Base-by-base conservation (phyloP, 2,888 invertebrate species). In the Heliconius charithonia region DNA sequence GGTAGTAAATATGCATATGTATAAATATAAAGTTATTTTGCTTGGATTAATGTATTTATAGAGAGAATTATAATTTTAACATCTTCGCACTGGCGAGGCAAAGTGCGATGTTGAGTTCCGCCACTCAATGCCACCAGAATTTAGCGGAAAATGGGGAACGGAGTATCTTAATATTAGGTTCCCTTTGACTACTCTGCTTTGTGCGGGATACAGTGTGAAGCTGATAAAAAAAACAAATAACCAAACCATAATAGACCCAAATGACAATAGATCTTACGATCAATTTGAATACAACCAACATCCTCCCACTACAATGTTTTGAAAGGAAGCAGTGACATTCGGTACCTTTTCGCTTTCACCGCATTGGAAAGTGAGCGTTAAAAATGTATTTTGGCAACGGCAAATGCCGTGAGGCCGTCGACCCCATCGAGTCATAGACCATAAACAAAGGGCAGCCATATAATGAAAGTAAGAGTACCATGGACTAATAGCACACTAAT, bases 351-450 rank as follows among this genome's bases (percentile, higher is more conserved):
- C 94, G 93, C 95, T 95, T 95, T 95, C 95, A 95, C 95, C 91
- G 85, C 92, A 93, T 95, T 95, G 94, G 95, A 95, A 95, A 95
- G 95, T 94, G 92, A 94, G 92, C 92, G 94, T 94, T 94, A 94
- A 94, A 94, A 94, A 92, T 89, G 89, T 89, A 94, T 93, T 94
- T 95, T 93, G 95, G 93, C 93, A 94, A 91, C 92, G 85, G 85
- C 91, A 89, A 90, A 92, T 90, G 92, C 89, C 90, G 90, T 81
- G 86, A 89, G 94, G 89, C 90, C 93, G 89, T 88, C 87, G 92
- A 93, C 93, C 93, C 89, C 89, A 83, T 75, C 86, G 85, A 87
- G 86, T 89, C 90, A 91, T 91, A 91, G 91, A 90, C 88, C 89
- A 89, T 91, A 91, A 89, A 94, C 93, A 93, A 93, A 93, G 92